Base-by-base conservation (phyloP, 2,888 invertebrate species). In the Drosophila paramelanica region DNA sequence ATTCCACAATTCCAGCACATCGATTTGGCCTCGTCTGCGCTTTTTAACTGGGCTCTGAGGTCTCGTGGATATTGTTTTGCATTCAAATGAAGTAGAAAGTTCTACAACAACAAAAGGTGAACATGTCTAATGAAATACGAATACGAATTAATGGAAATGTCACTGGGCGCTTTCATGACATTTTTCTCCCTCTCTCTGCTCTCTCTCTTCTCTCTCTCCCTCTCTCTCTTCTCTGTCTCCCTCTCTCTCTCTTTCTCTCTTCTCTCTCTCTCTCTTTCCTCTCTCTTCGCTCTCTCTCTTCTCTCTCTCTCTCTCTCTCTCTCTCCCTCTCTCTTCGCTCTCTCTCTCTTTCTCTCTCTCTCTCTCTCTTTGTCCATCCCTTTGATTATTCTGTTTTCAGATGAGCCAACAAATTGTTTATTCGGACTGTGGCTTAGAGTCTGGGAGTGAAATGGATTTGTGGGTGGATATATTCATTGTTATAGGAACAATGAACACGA, bases 81-180 rank as follows among this genome's bases (percentile, higher is more conserved):
- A 83, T 83, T 82, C 79, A 83, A 83, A 83, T 88, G 70, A 85
- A 79, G 86, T 85, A 83, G 88, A 88, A 83, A 83, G 88, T 86
- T 82, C 82, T 82, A 60, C 55, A 33, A 17, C 41, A 41, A 41
- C 17, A 41, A 17, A 67, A 55, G 49, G 49, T 58, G 67, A 61
- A 46, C 33, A 55, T 43, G 25, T 51, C 56, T 41, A 42, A 53
- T 56, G 14, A 60, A 51, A 52, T 25, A 38, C 52, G 33, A 57
- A 46, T 57, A 45, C 53, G 43, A 60, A 67, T 70, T 70, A 72
- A 82, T 83, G 77, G 65, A 77, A 68, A 86, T 81, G 83, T 83
- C 70, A 50, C 25, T 61, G 53, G 55, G 50, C 67, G 71, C 80
- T 75, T 66, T 75, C 76, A 62, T 68, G 56, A 36, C 62, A 58